These are phyloP conservation scores for Platycercus adscitus DNA, from an alignment of 2,113 vertebrate species.

Conservation along the genomic window DNA sequence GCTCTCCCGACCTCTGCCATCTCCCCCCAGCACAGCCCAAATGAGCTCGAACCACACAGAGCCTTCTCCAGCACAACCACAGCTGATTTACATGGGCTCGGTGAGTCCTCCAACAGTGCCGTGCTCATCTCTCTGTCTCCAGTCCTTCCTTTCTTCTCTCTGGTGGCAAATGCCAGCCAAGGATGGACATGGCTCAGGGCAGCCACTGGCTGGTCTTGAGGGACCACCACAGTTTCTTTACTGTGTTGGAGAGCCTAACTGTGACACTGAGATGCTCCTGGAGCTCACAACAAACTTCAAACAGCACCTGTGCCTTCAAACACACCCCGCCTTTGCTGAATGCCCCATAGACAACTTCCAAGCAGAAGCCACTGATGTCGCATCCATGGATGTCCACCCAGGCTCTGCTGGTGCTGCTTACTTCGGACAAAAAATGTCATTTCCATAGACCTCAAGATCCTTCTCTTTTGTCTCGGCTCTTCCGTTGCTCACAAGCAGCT, in stretches of 20 bases:
- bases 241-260: background rate
- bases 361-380: background rate
- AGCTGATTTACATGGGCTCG: background rate
- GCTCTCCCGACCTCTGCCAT: constrained; percentile 13
- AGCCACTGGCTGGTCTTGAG: background rate
- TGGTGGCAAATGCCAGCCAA: background rate
- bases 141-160: background rate
- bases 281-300: background rate
- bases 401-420: background rate
- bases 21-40: constrained; percentile 21
- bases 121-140: background rate
- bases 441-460: background rate
- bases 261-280: rapidly evolving
- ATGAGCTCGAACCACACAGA: background rate
- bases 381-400: background rate
- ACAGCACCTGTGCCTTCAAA: background rate
- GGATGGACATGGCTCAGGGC: background rate
- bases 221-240: background rate
- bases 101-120: rapidly evolving
- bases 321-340: background rate
- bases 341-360: background rate
- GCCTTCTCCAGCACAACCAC: background rate
- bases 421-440: background rate
- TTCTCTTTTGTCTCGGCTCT: background rate
- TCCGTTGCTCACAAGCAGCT: background rate